Evolutionary conservation across 2,888 invertebrate genomes (phyloP), one percentile per base, ranked within the genome.

Genomic region (Artemia sinica): DNA sequence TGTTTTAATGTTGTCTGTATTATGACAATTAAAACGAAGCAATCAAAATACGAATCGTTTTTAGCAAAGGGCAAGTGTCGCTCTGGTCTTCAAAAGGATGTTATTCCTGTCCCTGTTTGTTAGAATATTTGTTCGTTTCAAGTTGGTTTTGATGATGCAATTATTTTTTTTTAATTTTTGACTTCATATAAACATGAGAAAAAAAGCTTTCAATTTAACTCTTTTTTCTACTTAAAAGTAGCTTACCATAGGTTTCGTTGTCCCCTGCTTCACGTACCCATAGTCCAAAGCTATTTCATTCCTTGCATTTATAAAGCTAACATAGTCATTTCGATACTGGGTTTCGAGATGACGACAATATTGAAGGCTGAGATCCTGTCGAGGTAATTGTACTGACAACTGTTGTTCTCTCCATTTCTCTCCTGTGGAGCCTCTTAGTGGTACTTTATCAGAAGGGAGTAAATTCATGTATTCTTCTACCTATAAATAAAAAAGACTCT

Each of bases 201-300:
- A 67, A 67, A 18, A 5, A 28, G 11, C 52, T 11, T 11, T 51
- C 52, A 11, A 51, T 51, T 14, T 58, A 58, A 58, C 13, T 14
- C 8, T 58, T 58, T 58, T n/a, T 2, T 50, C 66, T 41, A 69
- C 51, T 12, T 28, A 58, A 14, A 52, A 65, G 66, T 48, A 49
- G 72, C 74, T 72, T 71, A 80, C 80, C 75, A 75, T 77, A 67
- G 76, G 74, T 51, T 75, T 74, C 11, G 74, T 73, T 67, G 77
- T 73, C 70, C 75, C 76, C 66, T 80, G 79, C 70, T 78, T 77
- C 10, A 82, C 80, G 72, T 79, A 78, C 76, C 91, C 97, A 76
- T 97, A 91, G 78, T 96, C 97, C 76, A 97, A 83, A 63, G 95
- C 93, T 74, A 93, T 88, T 81, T 94, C 93, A 79, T 97, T 96